These are phyloP conservation scores for Neosalanx taihuensis DNA, from an alignment of 2,797 vertebrate genomes.

Conservation along the genomic window DNA sequence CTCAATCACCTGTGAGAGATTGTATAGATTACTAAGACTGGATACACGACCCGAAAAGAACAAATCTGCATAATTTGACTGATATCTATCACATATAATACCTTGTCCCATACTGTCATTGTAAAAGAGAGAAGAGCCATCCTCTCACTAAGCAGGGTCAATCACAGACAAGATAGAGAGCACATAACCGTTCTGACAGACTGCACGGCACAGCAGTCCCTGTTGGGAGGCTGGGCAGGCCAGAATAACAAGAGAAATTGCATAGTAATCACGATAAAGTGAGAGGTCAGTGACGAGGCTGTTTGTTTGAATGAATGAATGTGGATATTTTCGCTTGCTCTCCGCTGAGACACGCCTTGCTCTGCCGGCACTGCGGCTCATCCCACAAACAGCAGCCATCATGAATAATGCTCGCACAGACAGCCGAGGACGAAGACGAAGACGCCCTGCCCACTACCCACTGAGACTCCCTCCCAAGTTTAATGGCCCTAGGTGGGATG, in stretches of 20 bases:
- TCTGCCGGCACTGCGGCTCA: constrained; percentile 30
- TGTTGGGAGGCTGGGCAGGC: background rate
- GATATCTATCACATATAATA: constrained; percentile 72
- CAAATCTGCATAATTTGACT: constrained; percentile 71
- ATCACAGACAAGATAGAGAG: constrained; percentile 67
- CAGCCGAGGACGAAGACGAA: background rate
- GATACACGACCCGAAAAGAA: constrained; percentile 65
- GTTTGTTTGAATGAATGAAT: constrained; percentile 36
- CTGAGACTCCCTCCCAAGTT: constrained; percentile 28
- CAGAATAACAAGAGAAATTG: constrained; percentile 17
- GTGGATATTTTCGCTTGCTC: constrained; percentile 28
- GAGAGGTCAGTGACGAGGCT: constrained; percentile 36
- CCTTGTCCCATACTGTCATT: constrained; percentile 69
- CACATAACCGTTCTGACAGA: constrained; percentile 17
- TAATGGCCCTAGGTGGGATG: constrained; percentile 43
- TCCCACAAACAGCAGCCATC: constrained; percentile 37
- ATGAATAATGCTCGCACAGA: constrained; percentile 49
- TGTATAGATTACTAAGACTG: constrained; percentile 63
- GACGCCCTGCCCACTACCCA: background rate
- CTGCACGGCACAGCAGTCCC: constrained; percentile 9
- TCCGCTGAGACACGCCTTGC: constrained; percentile 40
- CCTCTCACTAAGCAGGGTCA: constrained; percentile 68
- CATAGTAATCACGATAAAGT: constrained; percentile 45
- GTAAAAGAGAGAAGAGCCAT: constrained; percentile 60
- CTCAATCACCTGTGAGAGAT: constrained; percentile 68